phyloP scores from a whole-genome alignment of 2,888 invertebrate genomes.

The Tachina lurida region DNA sequence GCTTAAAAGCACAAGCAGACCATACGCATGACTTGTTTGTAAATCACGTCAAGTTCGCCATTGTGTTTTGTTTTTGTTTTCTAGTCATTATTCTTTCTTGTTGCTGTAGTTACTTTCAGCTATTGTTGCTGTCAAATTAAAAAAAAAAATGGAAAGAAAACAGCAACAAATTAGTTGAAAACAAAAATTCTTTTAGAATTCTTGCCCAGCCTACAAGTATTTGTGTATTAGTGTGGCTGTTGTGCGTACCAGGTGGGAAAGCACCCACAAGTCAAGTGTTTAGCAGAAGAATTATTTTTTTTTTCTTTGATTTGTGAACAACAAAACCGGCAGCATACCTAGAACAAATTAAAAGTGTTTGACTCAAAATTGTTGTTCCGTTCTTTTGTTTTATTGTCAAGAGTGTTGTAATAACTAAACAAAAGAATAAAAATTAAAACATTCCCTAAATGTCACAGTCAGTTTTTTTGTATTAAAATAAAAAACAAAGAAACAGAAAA shows the following conservation, averaged over 20 bases:
- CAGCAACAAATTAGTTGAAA: background rate
- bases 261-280: conserved; percentile 60
- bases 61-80: conserved; percentile 32
- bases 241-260: conserved; percentile 11
- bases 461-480: background rate
- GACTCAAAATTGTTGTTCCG: conserved; percentile 41
- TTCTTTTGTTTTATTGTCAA: conserved; percentile 57
- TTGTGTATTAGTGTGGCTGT: background rate
- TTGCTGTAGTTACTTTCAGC: conserved; percentile 34
- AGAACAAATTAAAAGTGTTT: conserved; percentile 37
- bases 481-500: background rate
- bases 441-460: conserved; percentile 39
- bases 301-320: background rate
- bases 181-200: conserved; percentile 45
- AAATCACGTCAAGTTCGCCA: conserved; percentile 70
- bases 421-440: conserved; percentile 40
- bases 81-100: conserved; percentile 30
- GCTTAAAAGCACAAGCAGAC: conserved; percentile 59
- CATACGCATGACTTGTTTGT: conserved; percentile 70
- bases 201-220: conserved; percentile 2
- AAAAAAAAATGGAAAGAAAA: background rate
- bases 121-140: conserved; percentile 51
- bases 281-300: conserved; percentile 36
- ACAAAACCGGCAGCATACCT: background rate
- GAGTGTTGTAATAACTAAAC: conserved; percentile 67